Conservation (phyloP, 1,140 invertebrate genomes). For the Thaumetopoea pityocampa region DNA sequence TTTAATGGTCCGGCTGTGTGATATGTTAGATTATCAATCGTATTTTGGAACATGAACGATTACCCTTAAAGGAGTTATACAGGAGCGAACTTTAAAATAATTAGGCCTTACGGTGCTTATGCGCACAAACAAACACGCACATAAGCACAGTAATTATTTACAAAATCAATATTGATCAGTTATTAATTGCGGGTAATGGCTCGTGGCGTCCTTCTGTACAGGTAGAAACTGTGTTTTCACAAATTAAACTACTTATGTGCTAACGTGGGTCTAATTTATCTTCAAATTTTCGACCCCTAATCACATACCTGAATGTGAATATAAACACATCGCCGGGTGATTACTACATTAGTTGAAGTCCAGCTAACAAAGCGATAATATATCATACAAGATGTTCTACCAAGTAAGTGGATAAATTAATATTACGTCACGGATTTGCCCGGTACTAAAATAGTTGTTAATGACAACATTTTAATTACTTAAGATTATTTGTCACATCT, state of each 20-base stretch:
- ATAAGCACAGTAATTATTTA: no score
- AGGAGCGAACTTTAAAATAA: no score
- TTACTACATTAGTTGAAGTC: constrained; percentile 24
- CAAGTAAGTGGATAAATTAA: constrained; percentile 20
- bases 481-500: no score
- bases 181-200: no score
- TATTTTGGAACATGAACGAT: no score
- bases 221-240: not conserved
- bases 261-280: constrained; percentile 14
- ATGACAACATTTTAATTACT: not conserved
- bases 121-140: no score
- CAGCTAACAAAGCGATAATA: constrained; percentile 21
- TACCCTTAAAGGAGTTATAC: no score
- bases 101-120: no score
- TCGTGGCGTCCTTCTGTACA: no score
- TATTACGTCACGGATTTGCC: not conserved
- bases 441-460: not conserved
- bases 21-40: no score
- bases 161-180: no score
- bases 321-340: constrained; percentile 11
- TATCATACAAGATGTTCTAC: constrained; percentile 30
- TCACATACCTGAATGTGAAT: constrained; percentile 11
- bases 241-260: constrained; percentile 15
- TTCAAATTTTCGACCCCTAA: constrained; percentile 23
- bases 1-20: no score